phyloP scores from a whole-genome alignment of 2,888 invertebrate species.

The Periphyllus acericola region DNA sequence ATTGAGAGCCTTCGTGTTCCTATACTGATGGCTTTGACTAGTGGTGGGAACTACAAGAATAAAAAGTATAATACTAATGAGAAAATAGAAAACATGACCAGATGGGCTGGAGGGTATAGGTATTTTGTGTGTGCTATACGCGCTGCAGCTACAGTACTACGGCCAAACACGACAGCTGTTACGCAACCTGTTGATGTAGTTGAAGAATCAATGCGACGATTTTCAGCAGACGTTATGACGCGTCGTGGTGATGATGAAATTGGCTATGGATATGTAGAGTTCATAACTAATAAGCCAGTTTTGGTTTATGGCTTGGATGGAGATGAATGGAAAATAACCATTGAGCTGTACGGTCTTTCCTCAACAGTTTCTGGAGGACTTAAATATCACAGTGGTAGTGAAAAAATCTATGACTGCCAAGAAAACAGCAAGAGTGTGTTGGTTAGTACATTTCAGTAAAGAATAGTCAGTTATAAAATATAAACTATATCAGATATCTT shows the following conservation, averaged over 20 bases:
- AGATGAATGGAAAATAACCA: conserved; percentile 34
- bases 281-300: conserved; percentile 24
- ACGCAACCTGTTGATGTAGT: conserved; percentile 34
- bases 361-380: background rate
- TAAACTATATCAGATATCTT: background rate
- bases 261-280: conserved; percentile 34
- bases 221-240: background rate
- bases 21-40: conserved; percentile 6
- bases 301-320: conserved; percentile 19
- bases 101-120: conserved; percentile 34
- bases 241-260: background rate
- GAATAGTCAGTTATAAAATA: background rate
- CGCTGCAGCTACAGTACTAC: conserved; percentile 23
- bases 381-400: background rate
- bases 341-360: conserved; percentile 41
- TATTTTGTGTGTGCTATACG: conserved; percentile 45
- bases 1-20: conserved; percentile 47
- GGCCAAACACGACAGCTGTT: conserved; percentile 9
- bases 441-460: background rate
- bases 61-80: conserved; percentile 2
- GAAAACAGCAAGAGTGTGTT: conserved; percentile 37
- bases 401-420: background rate
- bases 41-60: conserved; percentile 2
- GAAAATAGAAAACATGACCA: conserved; percentile 1
- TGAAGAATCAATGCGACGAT: conserved; percentile 19